Conservation (phyloP, 2,888 invertebrate genomes). For the Unio pictorum region DNA sequence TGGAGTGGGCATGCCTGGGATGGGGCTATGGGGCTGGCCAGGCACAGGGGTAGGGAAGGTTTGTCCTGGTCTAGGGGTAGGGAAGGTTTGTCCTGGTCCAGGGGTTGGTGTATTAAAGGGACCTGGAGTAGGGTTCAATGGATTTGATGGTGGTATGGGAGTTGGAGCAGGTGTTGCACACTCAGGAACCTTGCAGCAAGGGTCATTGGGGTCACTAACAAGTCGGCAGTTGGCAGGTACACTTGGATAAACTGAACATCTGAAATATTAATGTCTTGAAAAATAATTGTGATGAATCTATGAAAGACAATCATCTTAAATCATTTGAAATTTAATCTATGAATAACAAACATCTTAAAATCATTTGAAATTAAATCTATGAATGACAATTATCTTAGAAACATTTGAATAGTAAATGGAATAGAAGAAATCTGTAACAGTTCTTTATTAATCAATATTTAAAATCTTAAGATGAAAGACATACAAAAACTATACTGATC, state of each 20-base stretch:
- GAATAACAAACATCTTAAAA: too few species aligned
- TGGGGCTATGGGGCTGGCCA: constrained; percentile 3
- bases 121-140: constrained; percentile 4
- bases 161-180: constrained; percentile 32
- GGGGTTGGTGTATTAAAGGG: constrained; percentile 13
- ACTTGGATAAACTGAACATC: constrained; percentile 41
- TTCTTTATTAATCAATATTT: too few species aligned
- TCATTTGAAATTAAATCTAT: too few species aligned
- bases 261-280: constrained; percentile 11
- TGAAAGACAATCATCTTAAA: too few species aligned
- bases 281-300: neutral
- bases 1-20: neutral
- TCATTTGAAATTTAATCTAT: too few species aligned
- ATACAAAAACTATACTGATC: too few species aligned
- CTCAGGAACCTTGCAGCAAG: constrained; percentile 45
- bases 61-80: constrained; percentile 16
- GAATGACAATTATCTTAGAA: too few species aligned
- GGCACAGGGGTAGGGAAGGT: constrained; percentile 21
- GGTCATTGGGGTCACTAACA: constrained; percentile 38
- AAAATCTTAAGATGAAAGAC: too few species aligned
- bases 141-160: constrained; percentile 14
- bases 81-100: constrained; percentile 15
- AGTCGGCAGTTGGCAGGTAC: constrained; percentile 42
- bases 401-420: too few species aligned
- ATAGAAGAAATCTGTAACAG: too few species aligned